Conservation (phyloP, 2,113 vertebrate genomes). For the Aramus guarauna region DNA sequence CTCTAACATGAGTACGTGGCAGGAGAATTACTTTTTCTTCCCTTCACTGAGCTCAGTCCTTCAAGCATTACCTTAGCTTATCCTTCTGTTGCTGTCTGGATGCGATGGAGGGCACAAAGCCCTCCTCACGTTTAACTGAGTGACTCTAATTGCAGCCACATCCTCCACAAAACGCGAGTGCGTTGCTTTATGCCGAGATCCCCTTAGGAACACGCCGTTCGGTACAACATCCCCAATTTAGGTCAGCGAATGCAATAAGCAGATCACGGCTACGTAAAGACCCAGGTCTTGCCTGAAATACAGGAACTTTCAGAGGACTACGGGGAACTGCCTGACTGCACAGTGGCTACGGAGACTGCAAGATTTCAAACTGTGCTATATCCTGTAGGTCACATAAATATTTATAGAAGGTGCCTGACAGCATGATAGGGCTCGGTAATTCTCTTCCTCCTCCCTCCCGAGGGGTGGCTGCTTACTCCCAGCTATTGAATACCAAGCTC, state of each 20-base stretch:
- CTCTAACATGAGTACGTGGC: fast-evolving
- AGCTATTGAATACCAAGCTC: background rate
- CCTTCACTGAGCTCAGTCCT: background rate
- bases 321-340: background rate
- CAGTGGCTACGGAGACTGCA: background rate
- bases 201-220: background rate
- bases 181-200: background rate
- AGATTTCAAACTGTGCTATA: background rate
- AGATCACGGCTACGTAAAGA: background rate
- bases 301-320: background rate
- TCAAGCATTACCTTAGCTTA: background rate
- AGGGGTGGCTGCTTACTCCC: background rate
- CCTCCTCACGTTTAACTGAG: background rate
- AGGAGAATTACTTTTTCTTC: background rate
- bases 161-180: background rate
- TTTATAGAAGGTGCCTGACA: background rate
- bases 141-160: background rate
- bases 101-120: background rate
- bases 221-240: background rate
- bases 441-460: background rate
- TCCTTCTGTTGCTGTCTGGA: background rate
- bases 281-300: background rate
- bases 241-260: background rate
- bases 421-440: background rate
- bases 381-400: background rate